Evolutionary conservation across 2,113 vertebrate genomes (phyloP).

Genomic region (Halichoerus grypus): DNA sequence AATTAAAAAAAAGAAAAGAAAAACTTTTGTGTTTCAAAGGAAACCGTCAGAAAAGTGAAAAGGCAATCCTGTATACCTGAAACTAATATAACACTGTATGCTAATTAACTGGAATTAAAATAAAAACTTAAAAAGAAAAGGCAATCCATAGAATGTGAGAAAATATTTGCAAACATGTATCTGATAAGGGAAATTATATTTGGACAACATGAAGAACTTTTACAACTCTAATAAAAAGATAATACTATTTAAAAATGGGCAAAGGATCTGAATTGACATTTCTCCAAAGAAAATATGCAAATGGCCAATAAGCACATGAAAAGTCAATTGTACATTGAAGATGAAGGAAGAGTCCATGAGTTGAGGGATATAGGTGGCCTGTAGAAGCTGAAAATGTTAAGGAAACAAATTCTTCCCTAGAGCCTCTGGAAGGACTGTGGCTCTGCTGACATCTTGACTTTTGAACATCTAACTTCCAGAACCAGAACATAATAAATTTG

Average conservation of each 20-base stretch:
- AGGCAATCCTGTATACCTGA: background rate
- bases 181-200: background rate
- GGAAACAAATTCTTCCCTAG: background rate
- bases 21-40: background rate
- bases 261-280: background rate
- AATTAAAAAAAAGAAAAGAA: background rate
- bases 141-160: background rate
- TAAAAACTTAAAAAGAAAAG: background rate
- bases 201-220: background rate
- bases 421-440: background rate
- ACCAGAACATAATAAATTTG: background rate
- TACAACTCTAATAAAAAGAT: background rate
- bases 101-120: background rate
- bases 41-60: background rate
- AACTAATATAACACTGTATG: background rate
- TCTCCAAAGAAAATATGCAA: background rate
- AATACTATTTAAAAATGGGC: background rate
- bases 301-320: background rate
- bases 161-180: background rate
- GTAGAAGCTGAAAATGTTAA: background rate
- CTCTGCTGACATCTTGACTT: background rate
- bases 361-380: background rate
- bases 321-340: background rate
- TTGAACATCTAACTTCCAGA: background rate
- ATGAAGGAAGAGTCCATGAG: background rate